Conservation (phyloP, 35 echinoderm and acorn worm species). For the Apostichopus californicus region DNA sequence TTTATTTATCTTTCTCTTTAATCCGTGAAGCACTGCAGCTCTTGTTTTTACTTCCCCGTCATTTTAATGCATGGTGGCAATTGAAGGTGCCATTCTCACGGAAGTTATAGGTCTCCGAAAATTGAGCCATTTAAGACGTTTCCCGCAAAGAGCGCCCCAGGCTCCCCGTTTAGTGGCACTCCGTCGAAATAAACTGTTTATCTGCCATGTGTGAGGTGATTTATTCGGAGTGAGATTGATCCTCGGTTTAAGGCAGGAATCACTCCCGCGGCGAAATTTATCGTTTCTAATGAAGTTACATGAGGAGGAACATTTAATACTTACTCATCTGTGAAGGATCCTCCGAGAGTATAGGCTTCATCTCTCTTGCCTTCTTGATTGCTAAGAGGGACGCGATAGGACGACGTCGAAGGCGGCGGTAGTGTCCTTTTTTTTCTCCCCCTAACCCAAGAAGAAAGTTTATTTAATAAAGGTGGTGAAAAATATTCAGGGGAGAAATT, state of each 20-base stretch:
- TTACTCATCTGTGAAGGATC: neutral
- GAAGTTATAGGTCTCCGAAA: neutral
- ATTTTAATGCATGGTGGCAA: too few relatives aligned
- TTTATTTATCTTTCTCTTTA: too few relatives aligned
- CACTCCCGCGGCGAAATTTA: neutral
- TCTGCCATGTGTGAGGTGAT: conserved; percentile 33
- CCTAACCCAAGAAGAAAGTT: too few relatives aligned
- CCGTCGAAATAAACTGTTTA: neutral
- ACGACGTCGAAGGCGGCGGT: neutral
- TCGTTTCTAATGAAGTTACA: conserved; percentile 39
- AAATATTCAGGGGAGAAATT: too few relatives aligned
- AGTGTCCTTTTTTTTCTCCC: neutral
- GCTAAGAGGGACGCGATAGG: neutral
- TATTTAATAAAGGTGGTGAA: too few relatives aligned
- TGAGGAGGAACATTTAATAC: conserved; percentile 8
- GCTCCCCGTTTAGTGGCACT: neutral
- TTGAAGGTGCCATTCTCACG: too few relatives aligned
- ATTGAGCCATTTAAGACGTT: neutral
- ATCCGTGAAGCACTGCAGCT: too few relatives aligned
- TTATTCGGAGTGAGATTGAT: conserved; percentile 17
- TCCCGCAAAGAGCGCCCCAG: neutral
- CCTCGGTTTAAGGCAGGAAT: neutral
- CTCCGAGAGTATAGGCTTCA: neutral
- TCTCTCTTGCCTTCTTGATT: neutral
- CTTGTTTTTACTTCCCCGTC: too few relatives aligned